A percentile compares a stretch with the other conserved stretches of the same genome.
phyloP scores from a whole-genome alignment of 2,113 vertebrate genomes.

The Amphilophus citrinellus region DNA sequence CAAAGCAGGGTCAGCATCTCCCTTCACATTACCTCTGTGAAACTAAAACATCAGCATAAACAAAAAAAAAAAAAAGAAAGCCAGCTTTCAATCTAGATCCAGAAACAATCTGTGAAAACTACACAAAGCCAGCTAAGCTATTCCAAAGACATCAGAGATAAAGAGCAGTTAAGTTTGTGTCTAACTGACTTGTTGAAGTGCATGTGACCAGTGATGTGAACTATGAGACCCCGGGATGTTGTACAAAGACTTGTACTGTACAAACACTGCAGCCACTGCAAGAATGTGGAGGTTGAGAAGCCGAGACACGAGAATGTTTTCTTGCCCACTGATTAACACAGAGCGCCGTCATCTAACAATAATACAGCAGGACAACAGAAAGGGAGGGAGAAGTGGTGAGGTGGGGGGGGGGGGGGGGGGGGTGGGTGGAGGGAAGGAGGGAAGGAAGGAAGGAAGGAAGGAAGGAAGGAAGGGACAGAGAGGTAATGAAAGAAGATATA shows the following conservation, averaged over 20 bases:
- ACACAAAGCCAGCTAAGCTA: background rate
- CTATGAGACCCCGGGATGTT: background rate
- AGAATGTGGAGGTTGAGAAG: slow-evolving; percentile 55
- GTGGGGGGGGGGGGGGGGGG: background rate
- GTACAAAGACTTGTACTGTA: slow-evolving; percentile 32
- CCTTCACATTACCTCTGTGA: background rate
- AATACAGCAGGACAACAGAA: background rate
- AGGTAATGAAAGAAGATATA: background rate
- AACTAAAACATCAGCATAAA: background rate
- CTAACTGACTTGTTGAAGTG: too few species aligned
- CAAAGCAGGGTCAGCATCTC: background rate
- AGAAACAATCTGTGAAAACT: background rate
- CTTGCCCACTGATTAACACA: slow-evolving; percentile 48
- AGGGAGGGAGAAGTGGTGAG: background rate
- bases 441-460: background rate
- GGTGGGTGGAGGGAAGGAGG: background rate
- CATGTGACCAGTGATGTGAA: background rate
- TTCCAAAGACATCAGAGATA: background rate
- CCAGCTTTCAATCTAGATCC: too few species aligned
- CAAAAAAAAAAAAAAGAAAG: background rate
- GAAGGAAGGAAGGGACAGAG: background rate
- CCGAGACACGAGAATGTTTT: slow-evolving; percentile 49
- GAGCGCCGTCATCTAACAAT: slow-evolving; percentile 16
- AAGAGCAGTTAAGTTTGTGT: background rate
- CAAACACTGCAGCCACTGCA: slow-evolving; percentile 19